These are phyloP conservation scores for Apis cerana DNA, from an alignment of 1,140 invertebrate genomes.

Conservation along the genomic window DNA sequence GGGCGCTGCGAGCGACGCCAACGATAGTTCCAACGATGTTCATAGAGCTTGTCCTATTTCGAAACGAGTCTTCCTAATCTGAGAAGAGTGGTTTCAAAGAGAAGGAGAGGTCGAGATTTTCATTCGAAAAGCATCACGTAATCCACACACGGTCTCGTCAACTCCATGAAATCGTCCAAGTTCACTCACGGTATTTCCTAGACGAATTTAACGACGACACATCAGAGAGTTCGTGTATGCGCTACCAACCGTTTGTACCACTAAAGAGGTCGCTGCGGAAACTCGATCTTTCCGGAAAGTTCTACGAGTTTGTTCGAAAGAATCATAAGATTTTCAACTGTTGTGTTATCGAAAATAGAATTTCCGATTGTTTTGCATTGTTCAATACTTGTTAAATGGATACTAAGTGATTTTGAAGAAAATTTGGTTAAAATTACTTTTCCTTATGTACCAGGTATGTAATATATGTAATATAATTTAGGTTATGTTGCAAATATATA, in stretches of 20 bases:
- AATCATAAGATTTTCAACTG: slow-evolving; percentile 10
- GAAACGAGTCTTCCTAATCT: slow-evolving; percentile 12
- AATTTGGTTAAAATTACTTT: background rate
- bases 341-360: background rate
- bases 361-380: background rate
- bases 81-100: background rate
- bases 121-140: slow-evolving; percentile 51
- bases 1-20: background rate
- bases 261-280: slow-evolving; percentile 38
- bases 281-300: slow-evolving; percentile 36
- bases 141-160: slow-evolving; percentile 47
- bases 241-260: slow-evolving; percentile 13
- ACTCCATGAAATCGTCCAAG: slow-evolving; percentile 52
- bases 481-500: background rate
- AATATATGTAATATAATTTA: background rate
- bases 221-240: slow-evolving; percentile 25
- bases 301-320: slow-evolving; percentile 12
- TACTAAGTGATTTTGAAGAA: background rate
- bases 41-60: slow-evolving; percentile 42
- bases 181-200: slow-evolving; percentile 42
- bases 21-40: background rate
- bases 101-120: slow-evolving; percentile 31
- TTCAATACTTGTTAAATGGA: background rate
- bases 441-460: too few relatives aligned
- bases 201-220: slow-evolving; percentile 38